phyloP scores from a whole-genome alignment of 2,797 vertebrate species.

The Lacerta bilineata region DNA sequence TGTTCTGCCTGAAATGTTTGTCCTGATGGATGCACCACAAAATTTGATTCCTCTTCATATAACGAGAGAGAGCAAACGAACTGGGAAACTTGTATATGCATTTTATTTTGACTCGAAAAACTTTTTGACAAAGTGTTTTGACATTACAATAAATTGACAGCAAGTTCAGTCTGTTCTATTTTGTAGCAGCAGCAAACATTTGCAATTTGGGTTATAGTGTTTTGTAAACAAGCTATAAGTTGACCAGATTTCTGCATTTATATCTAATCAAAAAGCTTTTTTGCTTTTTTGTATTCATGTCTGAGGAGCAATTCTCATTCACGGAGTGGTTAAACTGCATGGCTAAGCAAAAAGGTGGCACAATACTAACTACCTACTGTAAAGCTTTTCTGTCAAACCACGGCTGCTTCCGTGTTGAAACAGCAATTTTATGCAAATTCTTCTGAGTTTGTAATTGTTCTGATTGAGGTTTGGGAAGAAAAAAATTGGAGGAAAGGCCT shows the following conservation, averaged over 20 bases:
- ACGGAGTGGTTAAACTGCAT: constrained; percentile 62
- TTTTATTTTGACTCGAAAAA: constrained; percentile 20
- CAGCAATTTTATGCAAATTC: constrained; percentile 72
- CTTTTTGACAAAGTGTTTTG: constrained; percentile 9
- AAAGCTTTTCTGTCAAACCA: constrained; percentile 72
- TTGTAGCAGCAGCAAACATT: constrained; percentile 50
- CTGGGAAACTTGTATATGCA: constrained; percentile 6
- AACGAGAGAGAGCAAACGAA: constrained; percentile 22
- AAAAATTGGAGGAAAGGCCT: constrained; percentile 21
- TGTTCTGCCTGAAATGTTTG: too few species aligned
- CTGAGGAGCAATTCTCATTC: constrained; percentile 66
- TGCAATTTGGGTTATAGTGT: constrained; percentile 37
- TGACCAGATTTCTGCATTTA: constrained; percentile 20
- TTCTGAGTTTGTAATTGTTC: constrained; percentile 64
- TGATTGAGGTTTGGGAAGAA: constrained; percentile 38
- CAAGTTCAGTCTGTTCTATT: constrained; percentile 32
- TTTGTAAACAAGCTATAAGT: constrained; percentile 51
- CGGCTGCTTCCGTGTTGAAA: constrained; percentile 57
- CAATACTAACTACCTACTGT: constrained; percentile 62
- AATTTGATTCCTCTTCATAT: not conserved
- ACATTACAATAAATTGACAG: constrained; percentile 38
- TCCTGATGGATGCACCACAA: too few species aligned
- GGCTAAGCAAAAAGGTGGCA: constrained; percentile 67
- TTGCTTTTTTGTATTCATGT: constrained; percentile 59
- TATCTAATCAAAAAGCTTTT: constrained; percentile 40